Percentiles rank a stretch among this genome's conserved stretches.
phyloP scores from a whole-genome alignment of 1,140 invertebrate genomes.

The Ephestia elutella region DNA sequence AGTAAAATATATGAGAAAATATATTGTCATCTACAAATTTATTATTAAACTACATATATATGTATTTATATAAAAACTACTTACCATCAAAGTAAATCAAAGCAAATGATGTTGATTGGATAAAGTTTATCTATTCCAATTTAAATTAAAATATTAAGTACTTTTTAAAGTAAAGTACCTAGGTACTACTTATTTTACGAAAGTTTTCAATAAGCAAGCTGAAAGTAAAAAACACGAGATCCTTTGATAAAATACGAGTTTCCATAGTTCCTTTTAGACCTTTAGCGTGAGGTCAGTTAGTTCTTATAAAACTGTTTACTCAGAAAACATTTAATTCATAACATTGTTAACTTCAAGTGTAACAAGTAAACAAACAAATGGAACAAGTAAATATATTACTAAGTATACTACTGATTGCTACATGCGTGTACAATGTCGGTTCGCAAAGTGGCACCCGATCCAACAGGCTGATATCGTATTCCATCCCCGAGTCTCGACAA shows the following conservation, averaged over 20 bases:
- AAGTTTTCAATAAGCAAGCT: too few relatives aligned
- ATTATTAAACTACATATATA: too few relatives aligned
- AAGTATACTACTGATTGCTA: constrained; percentile 2
- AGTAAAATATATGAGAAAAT: too few relatives aligned
- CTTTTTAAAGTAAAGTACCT: too few relatives aligned
- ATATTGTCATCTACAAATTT: too few relatives aligned
- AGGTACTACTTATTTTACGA: too few relatives aligned
- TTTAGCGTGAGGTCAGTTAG: constrained; percentile 40
- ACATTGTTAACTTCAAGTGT: constrained; percentile 28
- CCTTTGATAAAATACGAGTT: constrained; percentile 7
- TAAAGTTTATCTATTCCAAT: too few relatives aligned
- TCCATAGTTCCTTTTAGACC: constrained; percentile 28
- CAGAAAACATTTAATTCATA: constrained; percentile 24
- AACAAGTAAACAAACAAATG: constrained; percentile 22
- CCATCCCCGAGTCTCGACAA: constrained; percentile 28
- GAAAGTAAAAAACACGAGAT: not conserved
- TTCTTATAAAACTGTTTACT: constrained; percentile 53
- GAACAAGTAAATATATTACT: not conserved
- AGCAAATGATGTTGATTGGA: too few relatives aligned
- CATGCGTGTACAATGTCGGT: constrained; percentile 8
- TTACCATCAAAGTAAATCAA: too few relatives aligned
- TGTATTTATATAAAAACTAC: too few relatives aligned
- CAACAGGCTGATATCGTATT: constrained; percentile 26
- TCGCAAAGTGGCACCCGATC: constrained; percentile 11
- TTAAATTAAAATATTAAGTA: too few relatives aligned